Evolutionary conservation across 92 coral and sea anemone species (phyloP).

Genomic region (Epizoanthus scotinus): DNA sequence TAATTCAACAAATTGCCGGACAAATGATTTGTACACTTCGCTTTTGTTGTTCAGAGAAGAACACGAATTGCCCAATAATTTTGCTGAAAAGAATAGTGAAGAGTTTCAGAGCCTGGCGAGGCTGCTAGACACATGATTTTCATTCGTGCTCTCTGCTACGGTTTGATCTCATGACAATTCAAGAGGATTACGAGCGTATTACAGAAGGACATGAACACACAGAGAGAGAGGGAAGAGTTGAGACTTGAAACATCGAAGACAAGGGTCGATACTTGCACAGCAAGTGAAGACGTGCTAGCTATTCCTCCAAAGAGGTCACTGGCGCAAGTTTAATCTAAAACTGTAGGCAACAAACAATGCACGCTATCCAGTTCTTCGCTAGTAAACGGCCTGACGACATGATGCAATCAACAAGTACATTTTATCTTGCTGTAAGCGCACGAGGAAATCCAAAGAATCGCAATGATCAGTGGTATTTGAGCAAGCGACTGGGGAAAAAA

Average conservation of each 20-base stretch:
- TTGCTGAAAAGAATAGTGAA: conserved; percentile 2
- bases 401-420: not conserved
- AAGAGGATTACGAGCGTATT: conserved; percentile 30
- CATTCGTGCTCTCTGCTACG: conserved; percentile 30
- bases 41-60: conserved; percentile 15
- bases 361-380: not conserved
- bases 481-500: no score
- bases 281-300: no score
- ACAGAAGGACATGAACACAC: conserved; percentile 35
- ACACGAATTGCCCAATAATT: conserved; percentile 25
- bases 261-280: conserved; percentile 5
- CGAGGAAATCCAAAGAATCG: not conserved
- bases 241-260: conserved; percentile 8
- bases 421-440: not conserved
- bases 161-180: conserved; percentile 40
- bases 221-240: conserved; percentile 22
- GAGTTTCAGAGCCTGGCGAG: conserved; percentile 12
- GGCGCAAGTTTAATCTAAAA: not conserved
- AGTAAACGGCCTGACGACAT: not conserved
- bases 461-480: not conserved
- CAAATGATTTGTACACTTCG: conserved; percentile 13
- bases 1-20: conserved; percentile 1
- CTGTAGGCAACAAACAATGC: not conserved
- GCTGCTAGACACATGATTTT: conserved; percentile 16
- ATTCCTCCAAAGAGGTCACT: not conserved